Percentiles rank a stretch among this genome's conserved stretches.
phyloP scores from a whole-genome alignment of 1,140 invertebrate genomes.

The Trichonephila clavata region DNA sequence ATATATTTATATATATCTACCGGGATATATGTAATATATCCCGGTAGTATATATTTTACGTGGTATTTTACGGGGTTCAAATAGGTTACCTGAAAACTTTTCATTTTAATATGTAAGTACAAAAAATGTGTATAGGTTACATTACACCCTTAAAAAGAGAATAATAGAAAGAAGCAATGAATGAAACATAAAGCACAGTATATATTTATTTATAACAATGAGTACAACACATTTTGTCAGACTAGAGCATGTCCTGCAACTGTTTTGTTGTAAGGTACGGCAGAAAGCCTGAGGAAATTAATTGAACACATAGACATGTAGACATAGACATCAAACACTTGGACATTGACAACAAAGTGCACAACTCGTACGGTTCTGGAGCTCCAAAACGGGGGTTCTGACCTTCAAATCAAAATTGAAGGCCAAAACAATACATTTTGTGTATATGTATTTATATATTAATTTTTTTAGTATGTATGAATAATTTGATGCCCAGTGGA shows the following conservation, averaged over 20 bases:
- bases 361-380: not conserved
- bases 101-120: too few relatives aligned
- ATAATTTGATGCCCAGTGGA: too few relatives aligned
- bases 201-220: constrained; percentile 71
- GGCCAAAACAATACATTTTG: too few relatives aligned
- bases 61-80: too few relatives aligned
- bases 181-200: constrained; percentile 61
- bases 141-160: not conserved
- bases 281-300: constrained; percentile 43
- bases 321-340: constrained; percentile 24
- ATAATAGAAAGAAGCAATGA: not conserved
- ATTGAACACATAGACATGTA: not conserved
- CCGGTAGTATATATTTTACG: too few relatives aligned
- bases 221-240: constrained; percentile 51
- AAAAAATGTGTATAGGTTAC: too few relatives aligned
- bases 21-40: too few relatives aligned
- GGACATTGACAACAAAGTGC: not conserved
- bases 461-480: too few relatives aligned
- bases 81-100: too few relatives aligned
- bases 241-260: constrained; percentile 54
- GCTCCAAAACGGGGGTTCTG: not conserved
- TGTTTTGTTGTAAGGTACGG: constrained; percentile 49
- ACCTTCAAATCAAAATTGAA: too few relatives aligned
- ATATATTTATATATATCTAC: too few relatives aligned
- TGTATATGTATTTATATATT: too few relatives aligned